Base-by-base conservation (phyloP, 92 coral and sea anemone genomes). In the Muricea muricata region DNA sequence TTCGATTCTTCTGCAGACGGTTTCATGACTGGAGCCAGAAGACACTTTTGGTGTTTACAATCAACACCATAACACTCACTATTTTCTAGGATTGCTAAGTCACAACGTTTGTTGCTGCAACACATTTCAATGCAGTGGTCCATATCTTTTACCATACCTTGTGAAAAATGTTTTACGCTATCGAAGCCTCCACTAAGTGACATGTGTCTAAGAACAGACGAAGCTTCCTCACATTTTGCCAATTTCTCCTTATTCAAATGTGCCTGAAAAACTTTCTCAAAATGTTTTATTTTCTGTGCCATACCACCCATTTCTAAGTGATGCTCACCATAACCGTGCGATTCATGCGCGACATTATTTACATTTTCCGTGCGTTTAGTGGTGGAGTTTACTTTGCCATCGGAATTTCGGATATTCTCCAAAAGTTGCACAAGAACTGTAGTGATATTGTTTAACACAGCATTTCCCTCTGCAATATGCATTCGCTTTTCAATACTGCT, bases 31-130 rank as follows among this genome's bases (percentile, higher is more conserved):
- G 93, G 93, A 3, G 91, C 73, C 30, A 94, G 86, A 13, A 88
- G 91, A 7, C 90, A 87, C 46, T 75, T 83, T 17, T 85, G 83
- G 24, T 74, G 54, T 33, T 89, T 35, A 42, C 99, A 96, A 24
- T 63, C 45, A 25, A 96, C 89, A 18, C 97, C 89, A 73, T 84
- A 96, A 47, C 99, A 96, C 17, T 85, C 86, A n/a, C 80, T 50
- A 14, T 65, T 81, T 30, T 86, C 78, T 91, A 96, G 86, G 66
- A 93, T 90, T 45, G 97, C 97, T 1, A 93, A 93, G 42, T 92
- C 93, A 73, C 99, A 96, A 12, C 52, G 29, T 13, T 81, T 6
- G 1, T 57, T 77, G 10, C 74, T 60, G 80, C 99, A 96, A 66
- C 99, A 96, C 20, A 78, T 75, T 11, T 70, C 61, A 17, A 93